Conservation (phyloP, 2,888 invertebrate genomes). For the Diarsia brunnea region DNA sequence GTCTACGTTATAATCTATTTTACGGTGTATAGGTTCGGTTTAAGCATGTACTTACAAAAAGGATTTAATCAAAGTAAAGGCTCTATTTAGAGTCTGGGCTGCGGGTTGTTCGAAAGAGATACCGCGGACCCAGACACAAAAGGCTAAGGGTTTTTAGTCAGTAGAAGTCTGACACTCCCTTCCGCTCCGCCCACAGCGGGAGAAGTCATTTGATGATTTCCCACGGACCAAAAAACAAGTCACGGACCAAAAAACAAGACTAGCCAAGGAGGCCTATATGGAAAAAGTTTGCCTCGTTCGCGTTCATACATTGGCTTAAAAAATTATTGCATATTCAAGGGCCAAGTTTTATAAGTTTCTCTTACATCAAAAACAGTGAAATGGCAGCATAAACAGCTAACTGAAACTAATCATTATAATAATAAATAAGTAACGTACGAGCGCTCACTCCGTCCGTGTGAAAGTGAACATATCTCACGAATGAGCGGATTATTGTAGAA, state of each 20-base stretch:
- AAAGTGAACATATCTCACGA: slow-evolving; percentile 58
- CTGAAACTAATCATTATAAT: background rate
- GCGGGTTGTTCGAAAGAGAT: no score
- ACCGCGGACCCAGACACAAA: no score
- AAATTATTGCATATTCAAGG: background rate
- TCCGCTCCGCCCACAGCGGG: no score
- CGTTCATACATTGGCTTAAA: background rate
- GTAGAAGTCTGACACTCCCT: no score
- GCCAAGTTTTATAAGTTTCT: background rate
- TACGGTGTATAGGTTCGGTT: background rate
- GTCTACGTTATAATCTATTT: background rate
- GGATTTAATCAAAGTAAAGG: background rate
- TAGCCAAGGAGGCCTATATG: no score
- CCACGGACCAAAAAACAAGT: no score
- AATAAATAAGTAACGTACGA: slow-evolving; percentile 4
- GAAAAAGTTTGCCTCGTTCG: no score
- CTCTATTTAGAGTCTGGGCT: no score
- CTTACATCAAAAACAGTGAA: background rate
- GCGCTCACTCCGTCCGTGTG: slow-evolving; percentile 24
- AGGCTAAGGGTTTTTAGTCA: no score
- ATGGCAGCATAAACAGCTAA: background rate
- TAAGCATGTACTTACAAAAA: background rate
- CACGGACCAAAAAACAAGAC: no score
- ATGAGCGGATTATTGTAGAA: slow-evolving; percentile 41
- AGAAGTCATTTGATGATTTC: no score